Conservation (phyloP, 2,888 invertebrate genomes). For the Embidobia sp. region DNA sequence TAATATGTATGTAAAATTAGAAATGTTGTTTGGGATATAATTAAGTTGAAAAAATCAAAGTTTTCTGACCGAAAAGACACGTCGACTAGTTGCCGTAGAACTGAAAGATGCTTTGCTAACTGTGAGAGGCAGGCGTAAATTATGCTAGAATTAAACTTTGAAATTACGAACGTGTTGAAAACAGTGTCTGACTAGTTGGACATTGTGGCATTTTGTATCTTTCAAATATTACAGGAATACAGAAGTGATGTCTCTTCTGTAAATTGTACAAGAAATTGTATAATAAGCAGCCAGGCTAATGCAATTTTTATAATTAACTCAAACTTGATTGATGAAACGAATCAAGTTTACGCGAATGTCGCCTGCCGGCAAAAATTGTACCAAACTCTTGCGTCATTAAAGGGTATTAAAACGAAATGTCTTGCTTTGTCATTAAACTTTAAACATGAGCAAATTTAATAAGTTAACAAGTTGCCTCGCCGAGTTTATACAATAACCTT, state of each 20-base stretch:
- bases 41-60: conserved; percentile 57
- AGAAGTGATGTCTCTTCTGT: conserved; percentile 46
- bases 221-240: conserved; percentile 51
- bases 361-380: conserved; percentile 16
- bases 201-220: conserved; percentile 64
- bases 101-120: conserved; percentile 62
- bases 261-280: conserved; percentile 53
- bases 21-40: conserved; percentile 33
- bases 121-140: conserved; percentile 65
- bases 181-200: conserved; percentile 66
- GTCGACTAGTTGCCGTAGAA: conserved; percentile 43
- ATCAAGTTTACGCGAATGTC: conserved; percentile 25
- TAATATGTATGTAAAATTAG: conserved; percentile 36
- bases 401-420: conserved; percentile 39
- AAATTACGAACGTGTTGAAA: conserved; percentile 65
- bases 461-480: conserved; percentile 34
- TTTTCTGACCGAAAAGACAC: conserved; percentile 55
- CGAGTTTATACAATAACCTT: conserved; percentile 22
- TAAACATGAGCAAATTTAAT: conserved; percentile 48
- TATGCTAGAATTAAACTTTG: conserved; percentile 66
- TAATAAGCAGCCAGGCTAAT: conserved; percentile 39
- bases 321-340: conserved; percentile 36
- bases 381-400: conserved; percentile 39
- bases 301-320: conserved; percentile 44
- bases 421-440: conserved; percentile 46